Percentiles rank a stretch among this genome's conserved stretches.
phyloP scores from a whole-genome alignment of 2,113 vertebrate genomes.

The Hemiprocne comata region DNA sequence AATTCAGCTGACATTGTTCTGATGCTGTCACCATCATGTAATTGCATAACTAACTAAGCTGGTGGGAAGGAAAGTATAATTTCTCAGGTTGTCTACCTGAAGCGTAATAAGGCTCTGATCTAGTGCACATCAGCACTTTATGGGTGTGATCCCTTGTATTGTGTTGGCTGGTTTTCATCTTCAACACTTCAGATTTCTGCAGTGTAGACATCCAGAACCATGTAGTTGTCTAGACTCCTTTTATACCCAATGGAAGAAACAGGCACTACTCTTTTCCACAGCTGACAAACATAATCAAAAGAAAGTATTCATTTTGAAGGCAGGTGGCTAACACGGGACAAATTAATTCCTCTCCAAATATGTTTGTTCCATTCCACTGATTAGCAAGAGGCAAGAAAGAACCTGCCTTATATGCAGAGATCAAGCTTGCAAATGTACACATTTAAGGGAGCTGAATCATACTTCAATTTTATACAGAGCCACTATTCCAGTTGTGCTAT shows the following conservation, averaged over 20 bases:
- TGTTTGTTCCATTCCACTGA: neutral
- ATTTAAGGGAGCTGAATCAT: neutral
- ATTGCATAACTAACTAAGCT: neutral
- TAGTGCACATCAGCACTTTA: no score
- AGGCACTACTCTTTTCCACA: neutral
- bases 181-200: neutral
- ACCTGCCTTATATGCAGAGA: neutral
- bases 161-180: neutral
- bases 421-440: neutral
- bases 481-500: neutral
- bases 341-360: neutral
- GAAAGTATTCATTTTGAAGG: neutral
- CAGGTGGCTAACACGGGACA: neutral
- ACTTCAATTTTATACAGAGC: neutral
- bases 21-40: neutral
- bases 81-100: neutral
- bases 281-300: neutral
- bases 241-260: neutral
- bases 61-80: neutral
- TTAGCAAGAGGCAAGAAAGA: neutral
- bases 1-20: neutral
- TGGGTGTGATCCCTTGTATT: neutral
- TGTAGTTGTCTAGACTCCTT: neutral
- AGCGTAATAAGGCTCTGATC: neutral
- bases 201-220: neutral